Conservation (phyloP, 2,888 invertebrate genomes). For the Vesta saturnalis region DNA sequence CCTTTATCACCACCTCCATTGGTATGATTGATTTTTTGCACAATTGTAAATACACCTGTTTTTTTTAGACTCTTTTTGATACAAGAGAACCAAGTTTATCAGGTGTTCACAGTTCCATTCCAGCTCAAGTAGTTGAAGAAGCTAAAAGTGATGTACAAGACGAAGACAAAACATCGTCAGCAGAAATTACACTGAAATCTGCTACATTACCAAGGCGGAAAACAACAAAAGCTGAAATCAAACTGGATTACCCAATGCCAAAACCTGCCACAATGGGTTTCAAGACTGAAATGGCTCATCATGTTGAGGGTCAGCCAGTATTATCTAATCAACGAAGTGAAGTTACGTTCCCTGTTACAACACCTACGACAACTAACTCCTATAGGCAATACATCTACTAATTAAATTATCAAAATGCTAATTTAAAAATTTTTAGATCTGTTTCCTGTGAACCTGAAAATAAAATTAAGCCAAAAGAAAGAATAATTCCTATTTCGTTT, state of each 20-base stretch:
- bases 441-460: conserved; percentile 67
- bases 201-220: conserved; percentile 74
- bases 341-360: conserved; percentile 66
- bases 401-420: not conserved
- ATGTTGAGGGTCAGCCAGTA: conserved; percentile 61
- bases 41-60: not conserved
- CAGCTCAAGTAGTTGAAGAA: conserved; percentile 36
- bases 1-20: conserved; percentile 49
- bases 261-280: conserved; percentile 64
- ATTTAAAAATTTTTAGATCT: conserved; percentile 57
- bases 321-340: conserved; percentile 66
- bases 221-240: conserved; percentile 72
- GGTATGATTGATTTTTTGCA: not conserved
- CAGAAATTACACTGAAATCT: conserved; percentile 73
- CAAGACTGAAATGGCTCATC: conserved; percentile 71
- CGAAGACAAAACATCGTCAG: conserved; percentile 68
- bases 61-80: not conserved
- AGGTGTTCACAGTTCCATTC: conserved; percentile 20
- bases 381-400: conserved; percentile 22
- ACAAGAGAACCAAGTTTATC: not conserved
- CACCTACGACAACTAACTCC: conserved; percentile 51
- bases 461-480: conserved; percentile 64
- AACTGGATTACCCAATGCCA: conserved; percentile 65
- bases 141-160: conserved; percentile 45
- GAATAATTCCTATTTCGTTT: conserved; percentile 73